Conservation (phyloP, 2,113 vertebrate species). For the Monarcha castaneiventris region DNA sequence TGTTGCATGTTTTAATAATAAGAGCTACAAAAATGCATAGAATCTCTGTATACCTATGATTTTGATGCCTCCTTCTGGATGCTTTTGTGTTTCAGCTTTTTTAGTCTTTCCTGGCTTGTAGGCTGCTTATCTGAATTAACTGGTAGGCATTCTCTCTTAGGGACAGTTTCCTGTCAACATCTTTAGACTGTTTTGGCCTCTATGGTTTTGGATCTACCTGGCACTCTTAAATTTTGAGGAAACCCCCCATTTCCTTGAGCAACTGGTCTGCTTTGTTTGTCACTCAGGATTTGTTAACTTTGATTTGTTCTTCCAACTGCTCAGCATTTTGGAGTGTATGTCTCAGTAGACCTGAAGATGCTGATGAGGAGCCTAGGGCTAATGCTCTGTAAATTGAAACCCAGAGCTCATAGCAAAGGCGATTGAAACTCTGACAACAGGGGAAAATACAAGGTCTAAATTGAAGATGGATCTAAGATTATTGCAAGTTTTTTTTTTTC, state of each 20-base stretch:
- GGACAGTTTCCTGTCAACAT: neutral
- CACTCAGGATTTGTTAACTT: neutral
- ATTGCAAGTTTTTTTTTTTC: conserved; percentile 36
- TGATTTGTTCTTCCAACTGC: neutral
- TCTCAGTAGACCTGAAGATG: conserved; percentile 3
- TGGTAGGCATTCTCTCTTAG: neutral
- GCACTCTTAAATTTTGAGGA: neutral
- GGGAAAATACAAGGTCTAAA: conserved; percentile 25
- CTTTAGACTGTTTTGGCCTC: neutral
- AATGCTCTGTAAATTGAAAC: conserved; percentile 24
- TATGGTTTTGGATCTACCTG: neutral
- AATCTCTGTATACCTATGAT: neutral
- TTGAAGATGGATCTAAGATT: conserved; percentile 40
- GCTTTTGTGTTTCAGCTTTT: neutral
- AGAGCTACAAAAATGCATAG: neutral
- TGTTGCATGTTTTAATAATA: neutral
- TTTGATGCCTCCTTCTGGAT: neutral
- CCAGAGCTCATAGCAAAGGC: conserved; percentile 9
- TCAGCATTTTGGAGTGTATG: neutral
- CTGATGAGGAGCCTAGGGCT: conserved; percentile 38
- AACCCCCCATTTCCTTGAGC: neutral
- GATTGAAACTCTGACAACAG: neutral
- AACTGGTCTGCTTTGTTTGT: neutral
- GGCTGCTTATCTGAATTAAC: neutral
- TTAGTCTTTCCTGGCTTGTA: neutral